These are phyloP conservation scores for Ariolimax columbianus DNA, from an alignment of 2,888 invertebrate species.

Conservation along the genomic window DNA sequence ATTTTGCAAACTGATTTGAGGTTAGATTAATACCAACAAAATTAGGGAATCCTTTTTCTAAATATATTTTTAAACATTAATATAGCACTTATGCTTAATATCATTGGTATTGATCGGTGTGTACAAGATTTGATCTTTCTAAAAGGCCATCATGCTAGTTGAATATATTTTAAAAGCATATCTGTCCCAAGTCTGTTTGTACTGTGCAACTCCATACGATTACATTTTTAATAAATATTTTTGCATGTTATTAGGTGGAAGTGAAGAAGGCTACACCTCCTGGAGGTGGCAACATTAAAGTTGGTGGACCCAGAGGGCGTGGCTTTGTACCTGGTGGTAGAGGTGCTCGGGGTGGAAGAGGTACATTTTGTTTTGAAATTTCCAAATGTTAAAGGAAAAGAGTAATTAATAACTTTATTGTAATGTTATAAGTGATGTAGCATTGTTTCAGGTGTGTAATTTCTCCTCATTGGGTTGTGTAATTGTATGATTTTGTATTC, in stretches of 20 bases:
- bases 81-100: neutral
- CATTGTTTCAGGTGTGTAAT: too few relatives aligned
- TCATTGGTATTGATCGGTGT: neutral
- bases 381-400: too few relatives aligned
- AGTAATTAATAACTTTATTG: too few relatives aligned
- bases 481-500: too few relatives aligned
- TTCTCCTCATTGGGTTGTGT: too few relatives aligned
- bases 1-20: conserved; percentile 19
- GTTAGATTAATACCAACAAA: too few relatives aligned
- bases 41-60: too few relatives aligned
- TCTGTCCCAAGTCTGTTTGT: conserved; percentile 46
- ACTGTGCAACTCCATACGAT: conserved; percentile 17
- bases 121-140: conserved; percentile 15
- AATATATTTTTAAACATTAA: neutral
- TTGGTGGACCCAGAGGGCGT: conserved; percentile 65
- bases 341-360: conserved; percentile 64
- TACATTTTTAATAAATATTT: conserved; percentile 26
- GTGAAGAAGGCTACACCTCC: conserved; percentile 94
- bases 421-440: too few relatives aligned
- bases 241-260: conserved; percentile 81
- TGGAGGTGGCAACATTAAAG: conserved; percentile 43
- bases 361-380: conserved; percentile 29
- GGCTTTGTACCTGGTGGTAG: conserved; percentile 67
- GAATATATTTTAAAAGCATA: neutral
- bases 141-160: neutral